A percentile compares a stretch with the other conserved stretches of the same genome.
Conservation (phyloP, 2,113 vertebrate genomes). For the Eretmodus cyanostictus region DNA sequence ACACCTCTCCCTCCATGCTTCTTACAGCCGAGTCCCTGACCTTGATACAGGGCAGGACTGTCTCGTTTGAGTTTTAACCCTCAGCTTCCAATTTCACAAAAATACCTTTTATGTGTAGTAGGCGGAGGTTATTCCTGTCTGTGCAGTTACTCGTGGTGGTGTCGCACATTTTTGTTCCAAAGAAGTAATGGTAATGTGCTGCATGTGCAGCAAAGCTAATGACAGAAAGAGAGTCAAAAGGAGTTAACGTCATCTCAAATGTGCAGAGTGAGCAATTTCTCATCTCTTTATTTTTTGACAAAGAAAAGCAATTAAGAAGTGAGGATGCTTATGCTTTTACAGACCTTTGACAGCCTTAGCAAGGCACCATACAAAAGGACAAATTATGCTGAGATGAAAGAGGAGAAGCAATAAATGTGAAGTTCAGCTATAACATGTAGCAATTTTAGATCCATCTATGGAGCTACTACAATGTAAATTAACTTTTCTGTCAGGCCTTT, state of each 20-base stretch:
- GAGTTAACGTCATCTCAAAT: constrained; percentile 32
- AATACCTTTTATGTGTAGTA: constrained; percentile 2
- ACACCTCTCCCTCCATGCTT: background rate
- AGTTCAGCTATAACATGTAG: background rate
- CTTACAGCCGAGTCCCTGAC: background rate
- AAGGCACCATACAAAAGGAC: constrained; percentile 25
- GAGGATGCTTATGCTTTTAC: constrained; percentile 37
- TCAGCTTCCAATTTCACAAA: background rate
- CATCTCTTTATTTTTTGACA: constrained; percentile 43
- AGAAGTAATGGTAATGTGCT: background rate
- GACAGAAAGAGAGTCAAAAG: background rate
- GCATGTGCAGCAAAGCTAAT: background rate
- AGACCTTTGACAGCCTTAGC: constrained; percentile 30
- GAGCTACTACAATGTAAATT: background rate
- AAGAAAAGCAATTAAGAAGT: constrained; percentile 65
- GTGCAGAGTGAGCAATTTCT: constrained; percentile 49
- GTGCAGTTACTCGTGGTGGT: background rate
- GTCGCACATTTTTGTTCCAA: constrained; percentile 8
- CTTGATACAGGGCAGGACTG: background rate
- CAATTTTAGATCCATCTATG: background rate
- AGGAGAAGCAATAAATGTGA: constrained; percentile 1
- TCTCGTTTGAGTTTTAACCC: constrained; percentile 1
- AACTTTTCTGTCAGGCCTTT: background rate
- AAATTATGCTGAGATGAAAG: constrained; percentile 8
- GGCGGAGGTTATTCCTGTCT: constrained; percentile 30